A percentile compares a stretch with the other conserved stretches of the same genome.
phyloP scores from a whole-genome alignment of 2,797 vertebrate species.

The Sorex maritimensis region DNA sequence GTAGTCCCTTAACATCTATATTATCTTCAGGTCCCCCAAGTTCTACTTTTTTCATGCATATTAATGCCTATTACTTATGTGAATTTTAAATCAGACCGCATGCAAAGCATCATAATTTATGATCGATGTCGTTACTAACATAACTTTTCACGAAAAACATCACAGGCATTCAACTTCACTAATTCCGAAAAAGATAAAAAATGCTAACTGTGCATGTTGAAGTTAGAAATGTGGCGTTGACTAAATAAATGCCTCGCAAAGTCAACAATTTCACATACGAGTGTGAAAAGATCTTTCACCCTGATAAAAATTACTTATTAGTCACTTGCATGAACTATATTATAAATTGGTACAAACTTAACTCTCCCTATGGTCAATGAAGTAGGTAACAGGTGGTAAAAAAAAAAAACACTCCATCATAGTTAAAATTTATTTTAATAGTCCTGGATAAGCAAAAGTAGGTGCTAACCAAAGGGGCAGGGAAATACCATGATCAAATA shows the following conservation, averaged over 20 bases:
- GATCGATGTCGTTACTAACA: not conserved
- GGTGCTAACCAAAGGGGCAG: not conserved
- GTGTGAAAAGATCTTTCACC: not conserved
- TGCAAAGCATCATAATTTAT: not conserved
- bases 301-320: slow-evolving; percentile 20
- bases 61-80: not conserved
- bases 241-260: not conserved
- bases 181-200: slow-evolving; percentile 2
- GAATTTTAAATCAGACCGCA: slow-evolving; percentile 9
- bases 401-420: not conserved
- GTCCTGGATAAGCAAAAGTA: not conserved
- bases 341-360: slow-evolving; percentile 18
- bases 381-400: not conserved
- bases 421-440: slow-evolving; percentile 49
- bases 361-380: slow-evolving; percentile 4
- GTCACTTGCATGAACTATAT: not conserved
- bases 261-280: not conserved
- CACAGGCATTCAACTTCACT: slow-evolving; percentile 45
- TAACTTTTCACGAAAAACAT: slow-evolving; percentile 4
- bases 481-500: not conserved
- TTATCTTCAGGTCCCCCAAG: not conserved
- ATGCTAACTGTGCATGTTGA: slow-evolving; percentile 5
- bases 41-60: not conserved
- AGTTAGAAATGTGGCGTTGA: not conserved
- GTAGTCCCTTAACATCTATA: no score